A percentile compares a stretch with the other conserved stretches of the same genome.
Conservation (phyloP, 2,888 invertebrate genomes). For the Notodonta ziczac region DNA sequence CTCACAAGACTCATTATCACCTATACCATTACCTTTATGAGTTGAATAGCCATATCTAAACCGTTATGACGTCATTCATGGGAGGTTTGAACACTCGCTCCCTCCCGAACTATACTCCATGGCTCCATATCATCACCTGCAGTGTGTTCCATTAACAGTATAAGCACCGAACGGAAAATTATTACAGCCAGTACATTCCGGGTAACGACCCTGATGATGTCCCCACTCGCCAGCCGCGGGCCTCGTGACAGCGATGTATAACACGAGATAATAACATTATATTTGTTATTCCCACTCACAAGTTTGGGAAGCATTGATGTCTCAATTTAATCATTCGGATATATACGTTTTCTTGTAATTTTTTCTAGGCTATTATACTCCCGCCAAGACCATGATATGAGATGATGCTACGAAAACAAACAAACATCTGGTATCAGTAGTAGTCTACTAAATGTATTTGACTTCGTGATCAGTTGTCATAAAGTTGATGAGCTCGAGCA, state of each 20-base stretch:
- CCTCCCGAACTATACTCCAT: background rate
- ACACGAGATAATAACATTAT: background rate
- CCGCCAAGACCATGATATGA: too few species aligned
- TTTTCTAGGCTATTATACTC: too few species aligned
- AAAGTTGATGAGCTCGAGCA: background rate
- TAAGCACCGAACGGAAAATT: constrained; percentile 25
- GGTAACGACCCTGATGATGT: constrained; percentile 34
- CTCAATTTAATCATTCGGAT: too few species aligned
- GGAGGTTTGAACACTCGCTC: background rate
- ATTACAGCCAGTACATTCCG: constrained; percentile 24
- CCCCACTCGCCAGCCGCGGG: constrained; percentile 2
- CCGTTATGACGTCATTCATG: background rate
- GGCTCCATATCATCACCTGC: constrained; percentile 5
- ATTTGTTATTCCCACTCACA: background rate
- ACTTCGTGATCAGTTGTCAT: too few species aligned
- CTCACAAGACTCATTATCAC: background rate
- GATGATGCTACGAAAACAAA: too few species aligned
- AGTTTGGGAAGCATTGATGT: background rate
- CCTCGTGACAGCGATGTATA: background rate
- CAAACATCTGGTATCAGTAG: too few species aligned
- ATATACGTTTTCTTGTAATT: too few species aligned
- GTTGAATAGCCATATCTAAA: background rate
- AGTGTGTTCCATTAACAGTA: constrained; percentile 8
- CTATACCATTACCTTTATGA: background rate
- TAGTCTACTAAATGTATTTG: too few species aligned